Evolutionary conservation across 2,797 vertebrate species (phyloP), one percentile per base, ranked within the genome.

Genomic region (Morus bassanus): DNA sequence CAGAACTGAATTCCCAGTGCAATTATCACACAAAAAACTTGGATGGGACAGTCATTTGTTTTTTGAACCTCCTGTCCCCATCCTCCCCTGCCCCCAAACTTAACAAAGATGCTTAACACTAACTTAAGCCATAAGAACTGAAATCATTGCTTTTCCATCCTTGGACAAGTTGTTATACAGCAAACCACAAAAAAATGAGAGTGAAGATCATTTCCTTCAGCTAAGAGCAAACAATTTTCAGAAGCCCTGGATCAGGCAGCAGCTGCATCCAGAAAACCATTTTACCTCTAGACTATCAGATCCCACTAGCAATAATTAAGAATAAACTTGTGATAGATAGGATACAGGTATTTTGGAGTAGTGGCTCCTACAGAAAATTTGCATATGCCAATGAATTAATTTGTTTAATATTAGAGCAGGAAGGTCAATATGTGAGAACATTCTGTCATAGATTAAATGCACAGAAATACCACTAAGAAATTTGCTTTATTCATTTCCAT

Each of bases 51-150:
- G 48, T 35, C 2, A n/a, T 35, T 46, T 63, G 4, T 5, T 35
- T 78, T 72, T 41, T 83, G 19, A 57, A 37, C 30, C 21, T 9
- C 3, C 22, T 7, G 7, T 43, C 43, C 16, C 43, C 7, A 16
- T 16, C 43, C 11, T 10, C 1, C 0, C 4, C 4, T 3, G 13
- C 14, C 18, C 18, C 18, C 10, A 24, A 25, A 33, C 4, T 63
- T 53, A 80, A 72, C 16, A 84, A 35, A 75, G 18, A 18, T 17
- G 7, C 5, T 64, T 78, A 60, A 51, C 18, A 31, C 2, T 67
- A 30, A 30, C 15, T 28, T 84, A 56, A 76, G 5, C 5, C 9
- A 18, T 46, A 51, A 27, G 46, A 61, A 61, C 23, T 25, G 15
- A 60, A 68, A 82, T 3, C 1, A 28, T 37, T 53, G n/a, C 30